phyloP scores from a whole-genome alignment of 2,113 vertebrate species.

The Anarrhichthys ocellatus region DNA sequence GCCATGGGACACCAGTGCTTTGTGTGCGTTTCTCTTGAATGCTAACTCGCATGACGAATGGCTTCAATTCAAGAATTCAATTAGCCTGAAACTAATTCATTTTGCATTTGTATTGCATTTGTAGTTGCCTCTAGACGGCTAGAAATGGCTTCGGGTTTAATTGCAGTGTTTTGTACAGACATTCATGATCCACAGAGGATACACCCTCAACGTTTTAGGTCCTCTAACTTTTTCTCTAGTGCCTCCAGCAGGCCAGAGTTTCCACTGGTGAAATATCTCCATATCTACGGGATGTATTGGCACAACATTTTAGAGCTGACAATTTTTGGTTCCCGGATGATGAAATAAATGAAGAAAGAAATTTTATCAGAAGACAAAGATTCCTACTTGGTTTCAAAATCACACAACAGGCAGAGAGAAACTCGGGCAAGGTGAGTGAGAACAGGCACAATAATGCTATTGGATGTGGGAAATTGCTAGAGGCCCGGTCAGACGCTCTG shows the following conservation, averaged over 20 bases:
- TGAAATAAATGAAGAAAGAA: not conserved
- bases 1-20: not conserved
- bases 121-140: not conserved
- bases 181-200: not conserved
- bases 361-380: not conserved
- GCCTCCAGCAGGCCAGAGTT: not conserved
- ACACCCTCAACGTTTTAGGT: not conserved
- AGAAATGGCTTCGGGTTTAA: not conserved
- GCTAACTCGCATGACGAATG: constrained; percentile 1
- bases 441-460: not conserved
- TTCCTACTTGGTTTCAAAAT: not conserved
- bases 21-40: not conserved
- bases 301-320: not conserved
- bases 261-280: not conserved
- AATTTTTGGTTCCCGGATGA: not conserved
- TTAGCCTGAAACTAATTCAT: not conserved
- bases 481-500: not conserved
- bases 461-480: constrained; percentile 5
- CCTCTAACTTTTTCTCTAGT: not conserved
- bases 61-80: not conserved
- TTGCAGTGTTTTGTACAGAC: not conserved
- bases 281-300: not conserved
- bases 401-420: not conserved
- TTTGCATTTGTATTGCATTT: not conserved
- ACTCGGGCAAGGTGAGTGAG: not conserved